These are phyloP conservation scores for Cichlasoma orientale DNA, from an alignment of 2,797 vertebrate species.

Conservation along the genomic window DNA sequence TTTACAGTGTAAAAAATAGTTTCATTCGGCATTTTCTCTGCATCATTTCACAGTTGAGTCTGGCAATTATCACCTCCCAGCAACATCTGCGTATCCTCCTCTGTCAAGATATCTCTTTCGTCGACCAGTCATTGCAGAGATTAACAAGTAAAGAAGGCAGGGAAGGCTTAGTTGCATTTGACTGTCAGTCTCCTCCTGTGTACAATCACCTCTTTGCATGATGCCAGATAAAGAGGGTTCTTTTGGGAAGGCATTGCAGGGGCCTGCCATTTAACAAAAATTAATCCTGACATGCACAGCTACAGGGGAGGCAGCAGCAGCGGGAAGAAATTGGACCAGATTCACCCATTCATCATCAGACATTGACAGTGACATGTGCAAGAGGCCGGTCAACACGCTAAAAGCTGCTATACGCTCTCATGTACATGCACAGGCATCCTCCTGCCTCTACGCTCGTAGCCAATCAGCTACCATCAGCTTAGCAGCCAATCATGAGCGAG, in stretches of 20 bases:
- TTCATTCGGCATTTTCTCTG: conserved; percentile 6
- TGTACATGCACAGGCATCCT: conserved; percentile 29
- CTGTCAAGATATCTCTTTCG: conserved; percentile 9
- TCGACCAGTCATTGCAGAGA: not conserved
- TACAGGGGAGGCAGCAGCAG: conserved; percentile 25
- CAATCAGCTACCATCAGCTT: conserved; percentile 27
- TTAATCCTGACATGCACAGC: conserved; percentile 63
- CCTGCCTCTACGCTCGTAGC: conserved; percentile 17
- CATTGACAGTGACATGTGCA: conserved; percentile 30
- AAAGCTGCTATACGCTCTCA: conserved; percentile 21
- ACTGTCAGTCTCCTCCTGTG: conserved; percentile 60
- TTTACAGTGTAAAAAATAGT: conserved; percentile 6
- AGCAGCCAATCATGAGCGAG: conserved; percentile 42
- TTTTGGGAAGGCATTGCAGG: conserved; percentile 43
- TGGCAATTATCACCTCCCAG: conserved; percentile 14
- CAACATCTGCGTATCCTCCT: conserved; percentile 18
- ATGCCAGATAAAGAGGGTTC: conserved; percentile 44
- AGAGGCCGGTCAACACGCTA: conserved; percentile 37
- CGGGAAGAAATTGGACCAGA: conserved; percentile 39
- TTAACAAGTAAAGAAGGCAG: conserved; percentile 31
- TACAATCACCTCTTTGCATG: conserved; percentile 29
- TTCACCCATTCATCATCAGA: conserved; percentile 55
- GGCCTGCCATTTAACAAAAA: conserved; percentile 62
- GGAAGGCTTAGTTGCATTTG: conserved; percentile 50
- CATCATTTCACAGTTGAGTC: conserved; percentile 6